Evolutionary conservation across 2,113 vertebrate species (phyloP).

Genomic region (Platysternon megacephalum): DNA sequence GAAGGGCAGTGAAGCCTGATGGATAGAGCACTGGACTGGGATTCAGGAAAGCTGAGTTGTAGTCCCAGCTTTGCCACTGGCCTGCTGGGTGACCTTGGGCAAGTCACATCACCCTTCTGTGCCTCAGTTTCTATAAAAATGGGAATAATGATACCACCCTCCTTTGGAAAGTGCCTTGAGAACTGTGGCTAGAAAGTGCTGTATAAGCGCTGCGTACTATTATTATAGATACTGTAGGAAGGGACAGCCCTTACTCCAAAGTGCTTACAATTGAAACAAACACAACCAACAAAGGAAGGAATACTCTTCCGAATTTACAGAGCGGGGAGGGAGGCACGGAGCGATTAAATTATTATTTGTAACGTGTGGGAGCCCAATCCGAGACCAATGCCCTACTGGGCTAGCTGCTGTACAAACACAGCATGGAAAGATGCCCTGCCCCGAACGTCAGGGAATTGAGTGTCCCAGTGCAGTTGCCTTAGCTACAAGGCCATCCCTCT

Average conservation of each 20-base stretch:
- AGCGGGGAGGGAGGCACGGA: neutral
- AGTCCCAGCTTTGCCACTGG: neutral
- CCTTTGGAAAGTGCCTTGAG: neutral
- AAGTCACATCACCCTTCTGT: neutral
- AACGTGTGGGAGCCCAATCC: neutral
- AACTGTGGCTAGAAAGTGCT: neutral
- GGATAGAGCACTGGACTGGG: neutral
- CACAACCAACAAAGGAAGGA: neutral
- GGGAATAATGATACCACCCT: neutral
- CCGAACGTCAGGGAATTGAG: neutral
- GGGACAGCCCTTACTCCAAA: neutral
- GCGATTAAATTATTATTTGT: neutral
- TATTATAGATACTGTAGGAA: neutral
- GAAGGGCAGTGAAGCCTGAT: neutral
- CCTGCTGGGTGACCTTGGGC: neutral
- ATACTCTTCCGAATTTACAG: neutral
- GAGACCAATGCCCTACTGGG: accelerated
- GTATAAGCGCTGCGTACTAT: neutral
- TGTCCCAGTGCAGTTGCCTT: neutral
- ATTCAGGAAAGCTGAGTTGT: neutral
- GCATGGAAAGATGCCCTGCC: neutral
- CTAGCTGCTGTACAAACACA: accelerated
- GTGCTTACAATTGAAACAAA: neutral
- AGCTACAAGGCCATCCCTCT: neutral
- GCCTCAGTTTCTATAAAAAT: neutral